A percentile compares a stretch with the other conserved stretches of the same genome.
These are phyloP conservation scores for Drosophila bocqueti DNA, from an alignment of 1,140 invertebrate genomes.

Conservation along the genomic window DNA sequence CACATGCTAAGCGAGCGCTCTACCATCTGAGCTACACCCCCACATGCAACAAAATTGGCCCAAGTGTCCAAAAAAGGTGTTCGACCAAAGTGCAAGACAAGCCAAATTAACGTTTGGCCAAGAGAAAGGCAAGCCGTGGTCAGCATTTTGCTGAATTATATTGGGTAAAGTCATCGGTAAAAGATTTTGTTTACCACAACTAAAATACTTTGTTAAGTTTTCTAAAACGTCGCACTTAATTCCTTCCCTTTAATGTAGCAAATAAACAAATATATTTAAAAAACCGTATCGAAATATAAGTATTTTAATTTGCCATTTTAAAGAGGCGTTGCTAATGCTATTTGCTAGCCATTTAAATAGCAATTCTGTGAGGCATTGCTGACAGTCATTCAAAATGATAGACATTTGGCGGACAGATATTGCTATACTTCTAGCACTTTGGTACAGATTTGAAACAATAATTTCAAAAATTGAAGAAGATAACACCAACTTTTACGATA, in stretches of 20 bases:
- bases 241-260: not conserved
- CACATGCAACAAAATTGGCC: slow-evolving; percentile 20
- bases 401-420: slow-evolving; percentile 9
- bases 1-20: slow-evolving; percentile 94
- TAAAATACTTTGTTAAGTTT: not conserved
- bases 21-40: slow-evolving; percentile 92
- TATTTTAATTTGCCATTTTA: not conserved
- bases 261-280: slow-evolving; percentile 7
- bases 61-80: slow-evolving; percentile 53
- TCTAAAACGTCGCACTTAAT: not conserved
- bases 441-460: not conserved
- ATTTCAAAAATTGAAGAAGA: not conserved
- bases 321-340: not conserved
- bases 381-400: slow-evolving; percentile 11
- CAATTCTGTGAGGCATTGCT: not conserved
- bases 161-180: not conserved
- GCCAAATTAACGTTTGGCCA: slow-evolving; percentile 41
- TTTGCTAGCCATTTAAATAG: not conserved
- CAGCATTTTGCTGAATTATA: not conserved
- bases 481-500: not conserved
- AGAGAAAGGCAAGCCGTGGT: slow-evolving; percentile 41
- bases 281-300: not conserved
- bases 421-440: not conserved
- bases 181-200: not conserved
- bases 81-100: slow-evolving; percentile 57